Evolutionary conservation across 2,113 vertebrate genomes (phyloP).

Genomic region (Nyctereutes procyonoides): DNA sequence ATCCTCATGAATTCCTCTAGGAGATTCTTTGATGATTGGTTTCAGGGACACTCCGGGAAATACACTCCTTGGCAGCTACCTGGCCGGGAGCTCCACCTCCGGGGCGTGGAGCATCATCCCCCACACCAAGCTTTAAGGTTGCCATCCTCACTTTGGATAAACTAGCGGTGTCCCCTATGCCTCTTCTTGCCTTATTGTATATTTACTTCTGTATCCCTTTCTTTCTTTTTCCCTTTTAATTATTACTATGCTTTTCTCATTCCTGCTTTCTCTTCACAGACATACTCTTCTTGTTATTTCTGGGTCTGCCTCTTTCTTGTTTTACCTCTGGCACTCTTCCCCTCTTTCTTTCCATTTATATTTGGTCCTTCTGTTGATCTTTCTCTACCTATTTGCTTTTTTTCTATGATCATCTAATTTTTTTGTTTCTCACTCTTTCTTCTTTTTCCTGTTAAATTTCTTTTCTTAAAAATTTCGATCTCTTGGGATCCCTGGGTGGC

Average conservation of each 20-base stretch:
- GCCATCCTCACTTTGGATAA: not conserved
- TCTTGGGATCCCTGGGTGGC: too few relatives aligned
- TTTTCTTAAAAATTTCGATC: not conserved
- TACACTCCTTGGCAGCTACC: not conserved
- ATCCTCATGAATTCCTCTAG: not conserved
- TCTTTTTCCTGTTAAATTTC: not conserved
- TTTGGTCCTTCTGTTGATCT: not conserved
- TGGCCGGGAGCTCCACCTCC: too few relatives aligned
- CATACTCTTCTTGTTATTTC: not conserved
- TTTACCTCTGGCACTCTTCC: not conserved
- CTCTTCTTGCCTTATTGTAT: not conserved
- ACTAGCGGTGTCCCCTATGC: not conserved
- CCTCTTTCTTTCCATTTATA: not conserved
- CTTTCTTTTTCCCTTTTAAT: not conserved
- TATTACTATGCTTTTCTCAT: not conserved
- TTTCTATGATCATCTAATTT: not conserved
- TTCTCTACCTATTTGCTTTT: not conserved
- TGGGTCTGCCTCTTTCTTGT: not conserved
- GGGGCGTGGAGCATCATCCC: too few relatives aligned
- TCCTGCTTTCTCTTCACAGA: not conserved
- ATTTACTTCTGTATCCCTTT: not conserved
- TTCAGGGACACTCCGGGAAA: not conserved
- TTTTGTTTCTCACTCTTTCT: not conserved
- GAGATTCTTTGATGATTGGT: too few relatives aligned
- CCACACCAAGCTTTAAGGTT: not conserved